Percentiles rank a stretch among this genome's conserved stretches.
phyloP scores from a whole-genome alignment of 2,113 vertebrate species.

The Narcine bancroftii region DNA sequence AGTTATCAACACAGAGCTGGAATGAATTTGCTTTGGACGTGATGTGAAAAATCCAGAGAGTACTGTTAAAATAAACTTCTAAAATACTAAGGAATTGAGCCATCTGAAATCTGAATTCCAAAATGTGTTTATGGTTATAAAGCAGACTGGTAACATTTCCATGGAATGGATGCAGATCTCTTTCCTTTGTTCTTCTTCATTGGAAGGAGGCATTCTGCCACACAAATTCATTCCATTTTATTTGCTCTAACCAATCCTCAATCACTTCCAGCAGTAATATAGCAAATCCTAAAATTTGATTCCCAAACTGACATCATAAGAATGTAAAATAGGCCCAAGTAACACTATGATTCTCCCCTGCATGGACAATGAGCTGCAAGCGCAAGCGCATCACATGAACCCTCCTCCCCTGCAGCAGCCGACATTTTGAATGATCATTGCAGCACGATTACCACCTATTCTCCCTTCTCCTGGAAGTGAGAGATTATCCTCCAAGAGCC shows the following conservation, averaged over 20 bases:
- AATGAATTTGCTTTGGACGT: background rate
- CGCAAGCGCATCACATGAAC: too few relatives aligned
- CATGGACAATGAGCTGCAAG: background rate
- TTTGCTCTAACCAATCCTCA: background rate
- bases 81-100: background rate
- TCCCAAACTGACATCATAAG: background rate
- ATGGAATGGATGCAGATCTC: background rate
- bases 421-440: too few relatives aligned
- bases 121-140: background rate
- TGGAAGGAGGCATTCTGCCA: background rate
- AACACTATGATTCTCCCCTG: background rate
- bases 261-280: background rate
- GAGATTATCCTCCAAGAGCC: too few relatives aligned
- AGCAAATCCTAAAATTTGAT: background rate
- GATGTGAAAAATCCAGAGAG: background rate
- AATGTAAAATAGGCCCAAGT: background rate
- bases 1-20: background rate
- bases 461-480: too few relatives aligned
- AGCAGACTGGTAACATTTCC: background rate
- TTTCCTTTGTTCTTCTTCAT: background rate
- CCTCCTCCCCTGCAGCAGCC: too few relatives aligned
- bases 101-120: background rate
- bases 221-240: background rate
- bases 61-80: background rate
- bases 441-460: too few relatives aligned